Evolutionary conservation across 1,140 invertebrate species (phyloP).

Genomic region (Drosophila nannoptera): DNA sequence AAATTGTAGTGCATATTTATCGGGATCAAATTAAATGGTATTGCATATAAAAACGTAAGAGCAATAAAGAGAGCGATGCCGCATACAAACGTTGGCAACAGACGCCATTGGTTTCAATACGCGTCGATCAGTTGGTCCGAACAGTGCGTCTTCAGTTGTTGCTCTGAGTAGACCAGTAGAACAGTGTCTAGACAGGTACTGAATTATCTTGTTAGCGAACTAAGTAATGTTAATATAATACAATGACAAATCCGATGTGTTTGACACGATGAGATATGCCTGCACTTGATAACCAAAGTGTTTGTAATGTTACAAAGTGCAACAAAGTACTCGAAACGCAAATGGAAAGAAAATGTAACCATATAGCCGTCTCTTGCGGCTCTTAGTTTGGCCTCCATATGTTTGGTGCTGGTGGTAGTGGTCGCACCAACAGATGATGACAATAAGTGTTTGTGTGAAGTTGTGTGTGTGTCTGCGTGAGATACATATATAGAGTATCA

Average conservation of each 20-base stretch:
- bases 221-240: slow-evolving; percentile 2
- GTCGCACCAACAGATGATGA: slow-evolving; percentile 32
- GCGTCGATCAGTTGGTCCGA: slow-evolving; percentile 19
- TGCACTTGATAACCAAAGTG: background rate
- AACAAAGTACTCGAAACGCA: slow-evolving; percentile 5
- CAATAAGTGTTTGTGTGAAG: slow-evolving; percentile 17
- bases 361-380: slow-evolving; percentile 11
- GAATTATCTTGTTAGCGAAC: slow-evolving; percentile 16
- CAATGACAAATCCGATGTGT: background rate
- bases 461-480: slow-evolving; percentile 1
- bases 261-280: background rate
- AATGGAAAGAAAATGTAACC: slow-evolving; percentile 11
- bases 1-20: slow-evolving; percentile 6
- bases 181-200: slow-evolving; percentile 20
- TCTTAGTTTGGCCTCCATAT: slow-evolving; percentile 5
- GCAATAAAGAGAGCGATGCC: slow-evolving; percentile 5
- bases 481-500: slow-evolving; percentile 11
- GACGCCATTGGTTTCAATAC: slow-evolving; percentile 16
- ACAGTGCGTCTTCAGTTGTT: slow-evolving; percentile 32
- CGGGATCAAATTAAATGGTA: background rate
- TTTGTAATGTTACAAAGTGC: slow-evolving; percentile 38
- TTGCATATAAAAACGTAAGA: background rate
- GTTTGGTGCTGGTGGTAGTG: slow-evolving; percentile 18
- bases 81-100: slow-evolving; percentile 27
- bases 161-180: background rate